These are phyloP conservation scores for Drosophila mercatorum DNA, from an alignment of 2,888 invertebrate genomes.

Conservation along the genomic window DNA sequence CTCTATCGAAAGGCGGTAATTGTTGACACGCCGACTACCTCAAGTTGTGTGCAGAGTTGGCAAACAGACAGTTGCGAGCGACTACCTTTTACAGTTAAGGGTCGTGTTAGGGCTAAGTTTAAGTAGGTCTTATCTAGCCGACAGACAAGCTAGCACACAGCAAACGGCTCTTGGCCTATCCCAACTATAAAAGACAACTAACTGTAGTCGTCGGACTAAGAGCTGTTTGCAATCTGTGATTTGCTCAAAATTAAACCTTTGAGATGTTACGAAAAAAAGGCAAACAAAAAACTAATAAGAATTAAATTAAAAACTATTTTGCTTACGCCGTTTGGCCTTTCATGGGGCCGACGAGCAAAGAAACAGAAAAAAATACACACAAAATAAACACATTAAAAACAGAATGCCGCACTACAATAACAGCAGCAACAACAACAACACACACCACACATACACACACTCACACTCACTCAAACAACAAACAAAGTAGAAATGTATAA, in stretches of 20 bases:
- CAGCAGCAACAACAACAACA: constrained; percentile 35
- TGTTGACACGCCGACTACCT: constrained; percentile 48
- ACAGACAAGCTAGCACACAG: constrained; percentile 7
- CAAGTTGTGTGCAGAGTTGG: constrained; percentile 14
- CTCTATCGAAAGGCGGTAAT: constrained; percentile 33
- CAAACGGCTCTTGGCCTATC: constrained; percentile 41
- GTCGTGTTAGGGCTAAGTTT: constrained; percentile 24
- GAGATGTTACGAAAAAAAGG: constrained; percentile 25
- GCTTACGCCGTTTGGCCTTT: constrained; percentile 54
- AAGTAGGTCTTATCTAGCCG: constrained; percentile 37
- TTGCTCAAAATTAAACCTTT: constrained; percentile 22
- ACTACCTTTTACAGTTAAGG: constrained; percentile 45
- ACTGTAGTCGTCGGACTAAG: constrained; percentile 30
- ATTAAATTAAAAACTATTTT: constrained; percentile 74
- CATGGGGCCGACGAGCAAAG: constrained; percentile 55
- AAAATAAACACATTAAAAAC: constrained; percentile 75
- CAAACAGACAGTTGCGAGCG: constrained; percentile 30
- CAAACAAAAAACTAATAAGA: constrained; percentile 44
- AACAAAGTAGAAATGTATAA: constrained; percentile 62
- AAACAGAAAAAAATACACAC: constrained; percentile 23
- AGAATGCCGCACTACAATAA: constrained; percentile 57
- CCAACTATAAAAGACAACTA: constrained; percentile 42
- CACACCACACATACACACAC: constrained; percentile 21
- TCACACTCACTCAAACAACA: constrained; percentile 26
- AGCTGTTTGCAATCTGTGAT: constrained; percentile 37